These are phyloP conservation scores for Amitus sp. DNA, from an alignment of 2,888 invertebrate genomes.

Conservation along the genomic window DNA sequence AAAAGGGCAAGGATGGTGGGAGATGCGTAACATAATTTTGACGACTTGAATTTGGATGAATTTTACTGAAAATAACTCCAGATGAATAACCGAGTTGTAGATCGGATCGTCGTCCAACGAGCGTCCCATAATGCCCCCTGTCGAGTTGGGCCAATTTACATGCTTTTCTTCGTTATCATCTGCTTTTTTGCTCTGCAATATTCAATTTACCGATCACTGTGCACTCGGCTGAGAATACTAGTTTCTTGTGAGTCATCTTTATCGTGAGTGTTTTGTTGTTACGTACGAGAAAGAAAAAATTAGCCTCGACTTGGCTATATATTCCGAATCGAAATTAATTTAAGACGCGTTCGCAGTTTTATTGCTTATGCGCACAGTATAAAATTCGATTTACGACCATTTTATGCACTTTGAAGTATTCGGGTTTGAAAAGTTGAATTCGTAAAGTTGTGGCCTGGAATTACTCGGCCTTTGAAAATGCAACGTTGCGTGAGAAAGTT, in stretches of 20 bases:
- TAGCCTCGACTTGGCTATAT: slow-evolving; percentile 12
- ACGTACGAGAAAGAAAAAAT: slow-evolving; percentile 18
- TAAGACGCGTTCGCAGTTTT: slow-evolving; percentile 1
- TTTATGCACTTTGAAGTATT: background rate
- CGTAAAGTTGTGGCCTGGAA: background rate
- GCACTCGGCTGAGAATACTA: slow-evolving; percentile 20
- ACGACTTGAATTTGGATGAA: slow-evolving; percentile 49
- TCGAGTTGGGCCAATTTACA: slow-evolving; percentile 42
- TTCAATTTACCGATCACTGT: slow-evolving; percentile 26
- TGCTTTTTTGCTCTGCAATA: slow-evolving; percentile 26
- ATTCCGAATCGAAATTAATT: background rate
- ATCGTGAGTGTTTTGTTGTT: slow-evolving; percentile 20
- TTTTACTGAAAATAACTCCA: slow-evolving; percentile 49
- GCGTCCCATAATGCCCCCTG: slow-evolving; percentile 37
- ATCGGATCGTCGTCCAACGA: slow-evolving; percentile 46
- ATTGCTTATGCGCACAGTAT: background rate
- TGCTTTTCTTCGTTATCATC: slow-evolving; percentile 40
- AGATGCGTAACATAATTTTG: slow-evolving; percentile 48
- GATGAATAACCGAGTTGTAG: slow-evolving; percentile 52
- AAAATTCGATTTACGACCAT: background rate
- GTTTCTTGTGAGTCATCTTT: slow-evolving; percentile 21
- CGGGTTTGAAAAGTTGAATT: background rate
- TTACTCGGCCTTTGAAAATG: background rate
- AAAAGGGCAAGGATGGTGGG: slow-evolving; percentile 20
- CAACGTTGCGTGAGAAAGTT: background rate